Evolutionary conservation across 2,797 vertebrate species (phyloP).

Genomic region (Leptatherina wallacei): DNA sequence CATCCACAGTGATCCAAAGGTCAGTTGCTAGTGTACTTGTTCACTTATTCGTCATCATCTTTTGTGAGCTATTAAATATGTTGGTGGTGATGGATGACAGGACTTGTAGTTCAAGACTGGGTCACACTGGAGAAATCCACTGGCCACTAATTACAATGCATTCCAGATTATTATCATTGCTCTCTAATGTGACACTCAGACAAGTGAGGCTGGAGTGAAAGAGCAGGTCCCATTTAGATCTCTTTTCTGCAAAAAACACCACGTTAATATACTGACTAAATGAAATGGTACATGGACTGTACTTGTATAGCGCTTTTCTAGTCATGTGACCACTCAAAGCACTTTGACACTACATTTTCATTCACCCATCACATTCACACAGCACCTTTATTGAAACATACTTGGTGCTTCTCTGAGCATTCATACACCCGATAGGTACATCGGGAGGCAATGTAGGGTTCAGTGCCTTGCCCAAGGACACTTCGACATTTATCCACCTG

Average conservation of each 20-base stretch:
- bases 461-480: too few relatives aligned
- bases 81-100: slow-evolving; percentile 37
- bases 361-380: too few relatives aligned
- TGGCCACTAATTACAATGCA: slow-evolving; percentile 59
- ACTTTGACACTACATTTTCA: too few relatives aligned
- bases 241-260: slow-evolving; percentile 8
- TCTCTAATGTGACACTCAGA: slow-evolving; percentile 55
- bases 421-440: too few relatives aligned
- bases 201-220: slow-evolving; percentile 33
- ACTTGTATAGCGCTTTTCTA: too few relatives aligned
- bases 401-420: too few relatives aligned
- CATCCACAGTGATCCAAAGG: slow-evolving; percentile 1
- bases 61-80: slow-evolving; percentile 47
- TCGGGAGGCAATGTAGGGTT: too few relatives aligned
- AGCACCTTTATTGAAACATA: too few relatives aligned
- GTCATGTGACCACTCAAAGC: too few relatives aligned
- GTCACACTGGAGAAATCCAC: slow-evolving; percentile 37
- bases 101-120: slow-evolving; percentile 42
- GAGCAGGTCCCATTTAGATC: slow-evolving; percentile 15
- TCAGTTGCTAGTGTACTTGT: slow-evolving; percentile 2
- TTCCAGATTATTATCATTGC: slow-evolving; percentile 69
- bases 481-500: too few relatives aligned
- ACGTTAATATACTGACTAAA: neutral
- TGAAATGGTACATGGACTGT: too few relatives aligned
- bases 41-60: slow-evolving; percentile 39